Evolutionary conservation across 1,140 invertebrate genomes (phyloP).

Genomic region (Callitettix versicolor): DNA sequence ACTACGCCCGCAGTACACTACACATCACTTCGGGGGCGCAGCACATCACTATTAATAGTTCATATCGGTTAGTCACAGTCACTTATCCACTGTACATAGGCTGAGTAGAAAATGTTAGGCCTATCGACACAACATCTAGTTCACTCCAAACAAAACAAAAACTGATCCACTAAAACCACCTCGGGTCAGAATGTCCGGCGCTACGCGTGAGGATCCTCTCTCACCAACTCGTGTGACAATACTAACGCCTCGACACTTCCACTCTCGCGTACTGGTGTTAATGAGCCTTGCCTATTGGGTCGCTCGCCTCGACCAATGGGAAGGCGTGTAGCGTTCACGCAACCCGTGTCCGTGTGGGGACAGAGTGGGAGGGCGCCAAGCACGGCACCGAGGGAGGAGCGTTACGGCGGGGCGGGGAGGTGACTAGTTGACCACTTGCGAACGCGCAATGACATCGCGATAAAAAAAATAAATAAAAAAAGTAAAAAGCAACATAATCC

Average conservation of each 20-base stretch:
- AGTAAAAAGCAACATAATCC: neutral
- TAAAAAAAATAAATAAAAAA: constrained; percentile 1
- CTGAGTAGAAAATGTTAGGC: neutral
- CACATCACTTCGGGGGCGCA: neutral
- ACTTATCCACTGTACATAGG: too few relatives aligned
- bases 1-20: neutral
- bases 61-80: neutral
- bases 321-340: constrained; percentile 15
- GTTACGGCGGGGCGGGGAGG: neutral
- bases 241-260: neutral
- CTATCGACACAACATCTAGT: neutral
- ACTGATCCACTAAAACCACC: neutral
- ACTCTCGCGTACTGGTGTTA: constrained; percentile 12
- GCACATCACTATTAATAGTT: neutral
- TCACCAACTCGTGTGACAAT: constrained; percentile 10
- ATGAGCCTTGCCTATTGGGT: constrained; percentile 15
- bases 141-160: neutral
- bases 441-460: neutral
- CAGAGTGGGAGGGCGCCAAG: too few relatives aligned
- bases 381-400: neutral
- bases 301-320: constrained; percentile 10
- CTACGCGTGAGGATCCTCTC: neutral
- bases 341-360: neutral
- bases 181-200: neutral
- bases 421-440: neutral